A percentile compares a stretch with the other conserved stretches of the same genome.
Conservation (phyloP, 2,797 vertebrate species). For the Chelonia mydas region DNA sequence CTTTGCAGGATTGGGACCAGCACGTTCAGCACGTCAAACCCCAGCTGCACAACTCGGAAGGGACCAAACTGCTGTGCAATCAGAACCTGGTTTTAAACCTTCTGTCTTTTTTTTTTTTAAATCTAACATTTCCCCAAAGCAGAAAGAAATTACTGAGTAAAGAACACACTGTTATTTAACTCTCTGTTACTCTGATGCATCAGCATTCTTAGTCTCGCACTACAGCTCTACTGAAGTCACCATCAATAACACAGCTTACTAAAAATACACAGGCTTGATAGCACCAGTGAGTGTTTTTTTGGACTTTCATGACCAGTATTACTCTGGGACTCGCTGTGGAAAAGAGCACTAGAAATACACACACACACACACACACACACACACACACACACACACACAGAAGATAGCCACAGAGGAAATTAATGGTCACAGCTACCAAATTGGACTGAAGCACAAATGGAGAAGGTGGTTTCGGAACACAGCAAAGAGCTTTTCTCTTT, state of each 20-base stretch:
- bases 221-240: neutral
- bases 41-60: neutral
- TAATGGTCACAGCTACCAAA: neutral
- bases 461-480: neutral
- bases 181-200: neutral
- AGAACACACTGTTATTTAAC: neutral
- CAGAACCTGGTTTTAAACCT: neutral
- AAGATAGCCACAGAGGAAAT: neutral
- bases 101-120: neutral
- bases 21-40: neutral
- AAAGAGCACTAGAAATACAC: neutral
- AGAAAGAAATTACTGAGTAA: neutral
- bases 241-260: neutral
- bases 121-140: neutral
- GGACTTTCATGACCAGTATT: neutral
- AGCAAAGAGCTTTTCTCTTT: conserved; percentile 5
- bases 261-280: neutral
- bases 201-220: neutral
- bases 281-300: neutral
- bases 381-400: neutral
- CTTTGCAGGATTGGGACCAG: neutral
- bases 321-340: neutral
- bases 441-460: neutral
- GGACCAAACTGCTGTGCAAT: neutral
- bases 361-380: neutral